phyloP scores from a whole-genome alignment of 1,140 invertebrate species.

The Teleopsis dalmanni region DNA sequence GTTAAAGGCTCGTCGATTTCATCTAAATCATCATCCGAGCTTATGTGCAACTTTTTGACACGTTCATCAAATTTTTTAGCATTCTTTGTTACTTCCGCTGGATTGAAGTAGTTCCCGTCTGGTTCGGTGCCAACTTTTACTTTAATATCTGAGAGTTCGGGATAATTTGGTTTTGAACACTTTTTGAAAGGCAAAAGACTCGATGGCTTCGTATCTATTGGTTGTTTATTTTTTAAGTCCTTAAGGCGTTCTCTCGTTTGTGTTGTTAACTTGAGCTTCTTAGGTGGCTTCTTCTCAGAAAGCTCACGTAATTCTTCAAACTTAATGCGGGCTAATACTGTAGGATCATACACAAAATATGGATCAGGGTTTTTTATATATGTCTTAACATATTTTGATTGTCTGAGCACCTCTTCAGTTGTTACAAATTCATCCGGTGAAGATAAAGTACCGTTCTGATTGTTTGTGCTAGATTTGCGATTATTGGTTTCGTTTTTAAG shows the following conservation, averaged over 20 bases:
- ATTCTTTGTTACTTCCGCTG: constrained; percentile 37
- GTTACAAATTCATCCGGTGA: constrained; percentile 33
- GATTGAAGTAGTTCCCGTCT: constrained; percentile 27
- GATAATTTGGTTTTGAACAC: constrained; percentile 40
- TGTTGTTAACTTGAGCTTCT: constrained; percentile 11
- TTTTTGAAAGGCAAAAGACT: constrained; percentile 27
- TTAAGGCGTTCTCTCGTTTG: constrained; percentile 15
- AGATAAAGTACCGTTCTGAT: not conserved
- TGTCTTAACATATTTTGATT: constrained; percentile 43
- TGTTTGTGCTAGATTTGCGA: constrained; percentile 16
- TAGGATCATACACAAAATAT: constrained; percentile 39
- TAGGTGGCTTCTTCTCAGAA: constrained; percentile 19
- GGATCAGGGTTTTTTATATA: constrained; percentile 43
- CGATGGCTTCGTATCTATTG: constrained; percentile 10
- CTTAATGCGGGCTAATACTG: constrained; percentile 32
- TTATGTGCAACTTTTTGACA: constrained; percentile 38
- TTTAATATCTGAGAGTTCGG: constrained; percentile 40
- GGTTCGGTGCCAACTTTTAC: constrained; percentile 31
- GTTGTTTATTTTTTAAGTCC: constrained; percentile 14
- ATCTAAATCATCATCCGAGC: constrained; percentile 40
- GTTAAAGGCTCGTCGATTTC: constrained; percentile 37
- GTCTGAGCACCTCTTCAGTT: constrained; percentile 42
- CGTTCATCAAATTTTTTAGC: constrained; percentile 41
- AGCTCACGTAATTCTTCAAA: constrained; percentile 27
- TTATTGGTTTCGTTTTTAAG: constrained; percentile 26